Base-by-base conservation (phyloP, 2,113 vertebrate genomes). In the Gracilinanus agilis region DNA sequence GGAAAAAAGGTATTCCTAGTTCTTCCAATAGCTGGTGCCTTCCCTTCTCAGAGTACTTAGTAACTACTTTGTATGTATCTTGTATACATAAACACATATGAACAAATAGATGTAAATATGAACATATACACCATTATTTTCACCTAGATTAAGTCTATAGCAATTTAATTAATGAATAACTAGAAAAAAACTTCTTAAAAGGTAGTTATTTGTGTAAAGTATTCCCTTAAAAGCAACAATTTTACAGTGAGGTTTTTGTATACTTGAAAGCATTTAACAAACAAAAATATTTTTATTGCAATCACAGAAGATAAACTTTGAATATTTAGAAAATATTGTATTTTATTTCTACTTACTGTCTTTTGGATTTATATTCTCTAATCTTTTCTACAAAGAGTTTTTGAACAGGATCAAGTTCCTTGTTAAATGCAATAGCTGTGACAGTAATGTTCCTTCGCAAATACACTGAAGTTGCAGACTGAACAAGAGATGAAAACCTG, bases 381-480 rank as follows among this genome's bases (percentile, higher is more conserved):
- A 99, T 99, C 98, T 99, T 99, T 98, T 99, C 99, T 97, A 99
- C 58, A 91, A 99, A 99, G 44, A 99, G 98, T 91, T 99, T 99
- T 98, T 99, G 99, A 89, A 99, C 94, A 0, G 99, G 99, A 97
- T 99, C 99, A 1, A 99, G 98, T 10, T 99, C 99, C 97, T 98
- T 98, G 96, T 99, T 99, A 95, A 99, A 99, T 13, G 98, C 95
- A 7, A 99, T 90, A 0, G 99, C 99, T 0, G 99, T 99, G 27
- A 99, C 91, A n/a, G 99, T 99, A 2, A 99, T 97, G 97, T 99
- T 99, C 96, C 99, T 99, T 94, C 97, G 99, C 92, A 99, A 88
- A 1, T 99, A 98, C 89, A 98, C 0, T 0, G 98, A 97, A 24
- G 99, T 67, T 0, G 99, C 96, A 0, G 99, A 98, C 83, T 97